These are phyloP conservation scores for Leistus spinibarbis DNA, from an alignment of 2,888 invertebrate species.

Conservation along the genomic window DNA sequence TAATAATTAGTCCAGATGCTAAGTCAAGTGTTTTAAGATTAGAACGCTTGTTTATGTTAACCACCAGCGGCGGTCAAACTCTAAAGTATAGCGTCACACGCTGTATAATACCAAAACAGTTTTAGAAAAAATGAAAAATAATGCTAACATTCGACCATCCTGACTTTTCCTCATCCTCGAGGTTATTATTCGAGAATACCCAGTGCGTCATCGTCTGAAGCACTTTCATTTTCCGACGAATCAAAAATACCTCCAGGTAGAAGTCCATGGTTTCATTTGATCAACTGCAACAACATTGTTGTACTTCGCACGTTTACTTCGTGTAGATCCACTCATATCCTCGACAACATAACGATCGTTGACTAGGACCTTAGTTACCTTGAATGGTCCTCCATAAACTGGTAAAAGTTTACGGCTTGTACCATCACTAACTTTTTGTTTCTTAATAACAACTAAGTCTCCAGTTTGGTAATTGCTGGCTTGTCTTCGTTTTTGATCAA, in stretches of 20 bases:
- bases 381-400: conserved; percentile 40
- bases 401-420: conserved; percentile 40
- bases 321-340: conserved; percentile 38
- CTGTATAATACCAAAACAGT: no score
- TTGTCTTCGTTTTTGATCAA: neutral
- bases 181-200: no score
- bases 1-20: no score
- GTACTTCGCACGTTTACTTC: neutral
- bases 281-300: neutral
- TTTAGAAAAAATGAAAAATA: no score
- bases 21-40: no score
- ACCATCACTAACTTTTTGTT: conserved; percentile 36
- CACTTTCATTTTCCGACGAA: neutral
- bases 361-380: conserved; percentile 37
- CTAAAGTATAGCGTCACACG: no score
- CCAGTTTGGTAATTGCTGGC: neutral
- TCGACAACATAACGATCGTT: conserved; percentile 41
- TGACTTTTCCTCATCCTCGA: no score
- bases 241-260: neutral
- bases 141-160: no score
- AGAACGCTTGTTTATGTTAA: no score
- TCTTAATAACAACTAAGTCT: neutral
- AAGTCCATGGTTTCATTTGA: neutral
- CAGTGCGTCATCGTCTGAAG: neutral
- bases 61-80: no score